These are phyloP conservation scores for Synanthedon formicaeformis DNA, from an alignment of 2,888 invertebrate genomes.

Conservation along the genomic window DNA sequence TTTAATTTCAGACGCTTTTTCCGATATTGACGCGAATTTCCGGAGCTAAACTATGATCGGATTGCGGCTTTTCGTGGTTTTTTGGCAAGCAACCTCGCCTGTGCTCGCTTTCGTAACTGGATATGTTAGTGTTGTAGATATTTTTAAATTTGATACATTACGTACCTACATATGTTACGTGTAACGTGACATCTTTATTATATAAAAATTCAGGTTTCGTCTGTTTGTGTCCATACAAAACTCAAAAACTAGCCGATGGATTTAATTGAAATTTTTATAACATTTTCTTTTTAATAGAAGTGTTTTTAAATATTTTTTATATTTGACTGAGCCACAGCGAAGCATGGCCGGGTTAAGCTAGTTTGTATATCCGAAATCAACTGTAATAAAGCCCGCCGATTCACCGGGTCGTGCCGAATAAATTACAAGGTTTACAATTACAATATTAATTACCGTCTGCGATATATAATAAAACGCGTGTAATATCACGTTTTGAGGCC, in stretches of 20 bases:
- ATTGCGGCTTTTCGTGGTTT: slow-evolving; percentile 37
- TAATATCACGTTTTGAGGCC: slow-evolving; percentile 71
- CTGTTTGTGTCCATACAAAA: too few relatives aligned
- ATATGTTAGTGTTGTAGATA: slow-evolving; percentile 46
- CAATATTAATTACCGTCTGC: slow-evolving; percentile 68
- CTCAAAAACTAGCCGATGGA: too few relatives aligned
- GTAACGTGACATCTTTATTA: too few relatives aligned
- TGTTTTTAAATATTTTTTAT: too few relatives aligned
- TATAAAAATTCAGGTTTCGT: too few relatives aligned
- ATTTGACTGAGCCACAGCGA: too few relatives aligned
- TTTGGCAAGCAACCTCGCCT: slow-evolving; percentile 59
- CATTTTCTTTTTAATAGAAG: too few relatives aligned
- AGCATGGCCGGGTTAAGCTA: too few relatives aligned
- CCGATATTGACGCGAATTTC: slow-evolving; percentile 43
- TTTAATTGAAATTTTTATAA: too few relatives aligned
- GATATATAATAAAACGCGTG: slow-evolving; percentile 68
- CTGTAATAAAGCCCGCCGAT: slow-evolving; percentile 11
- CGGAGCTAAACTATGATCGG: slow-evolving; percentile 48
- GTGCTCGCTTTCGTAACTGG: slow-evolving; percentile 47
- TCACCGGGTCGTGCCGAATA: slow-evolving; percentile 51
- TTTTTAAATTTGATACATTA: slow-evolving; percentile 63
- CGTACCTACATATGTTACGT: slow-evolving; percentile 4
- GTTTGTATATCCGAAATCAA: too few relatives aligned
- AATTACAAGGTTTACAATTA: slow-evolving; percentile 60
- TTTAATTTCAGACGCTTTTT: slow-evolving; percentile 23